Percentiles rank a stretch among this genome's conserved stretches.
Conservation (phyloP, 1,140 invertebrate genomes). For the Caenorhabditis brenneri region DNA sequence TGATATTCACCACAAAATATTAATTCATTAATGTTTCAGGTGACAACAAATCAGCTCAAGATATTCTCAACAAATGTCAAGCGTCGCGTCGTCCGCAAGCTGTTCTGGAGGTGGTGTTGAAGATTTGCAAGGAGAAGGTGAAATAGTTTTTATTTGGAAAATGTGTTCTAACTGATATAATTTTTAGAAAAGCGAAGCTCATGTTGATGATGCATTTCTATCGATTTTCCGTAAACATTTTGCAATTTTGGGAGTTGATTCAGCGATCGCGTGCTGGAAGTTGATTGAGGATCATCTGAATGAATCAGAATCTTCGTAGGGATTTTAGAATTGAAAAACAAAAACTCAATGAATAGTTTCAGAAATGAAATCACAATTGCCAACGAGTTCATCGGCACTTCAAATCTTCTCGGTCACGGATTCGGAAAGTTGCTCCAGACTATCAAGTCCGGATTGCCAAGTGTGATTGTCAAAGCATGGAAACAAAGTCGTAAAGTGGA, state of each 20-base stretch:
- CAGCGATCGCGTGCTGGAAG: background rate
- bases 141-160: too few species aligned
- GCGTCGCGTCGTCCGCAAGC: background rate
- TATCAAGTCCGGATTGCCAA: background rate
- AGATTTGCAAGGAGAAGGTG: slow-evolving; percentile 4
- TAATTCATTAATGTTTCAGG: background rate
- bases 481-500: background rate
- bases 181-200: background rate
- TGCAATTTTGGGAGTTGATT: slow-evolving; percentile 3
- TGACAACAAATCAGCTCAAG: slow-evolving; percentile 23
- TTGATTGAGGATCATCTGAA: background rate
- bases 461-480: background rate
- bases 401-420: background rate
- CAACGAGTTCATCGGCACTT: slow-evolving; percentile 5
- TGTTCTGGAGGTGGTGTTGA: background rate
- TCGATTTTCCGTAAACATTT: slow-evolving; percentile 17
- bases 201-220: background rate
- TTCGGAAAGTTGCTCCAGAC: background rate
- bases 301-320: background rate
- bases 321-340: too few species aligned
- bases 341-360: background rate
- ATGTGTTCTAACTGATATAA: background rate
- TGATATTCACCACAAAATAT: background rate
- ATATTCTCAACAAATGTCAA: slow-evolving; percentile 6
- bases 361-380: slow-evolving; percentile 2